Conservation (phyloP, 2,888 invertebrate species). For the Eumacrocentrus americanus region DNA sequence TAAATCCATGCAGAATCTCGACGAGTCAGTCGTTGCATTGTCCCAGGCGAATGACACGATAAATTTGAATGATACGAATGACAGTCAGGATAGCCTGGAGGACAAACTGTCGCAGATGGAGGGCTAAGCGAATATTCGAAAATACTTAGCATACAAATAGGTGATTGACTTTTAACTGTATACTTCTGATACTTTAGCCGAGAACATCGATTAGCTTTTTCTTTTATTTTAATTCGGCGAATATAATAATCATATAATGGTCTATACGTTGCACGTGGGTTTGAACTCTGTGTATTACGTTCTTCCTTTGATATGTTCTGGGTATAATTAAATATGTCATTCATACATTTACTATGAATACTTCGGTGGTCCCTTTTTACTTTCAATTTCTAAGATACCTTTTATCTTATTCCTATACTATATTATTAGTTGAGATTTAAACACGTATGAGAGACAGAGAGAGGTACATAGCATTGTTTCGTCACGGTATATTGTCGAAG, state of each 20-base stretch:
- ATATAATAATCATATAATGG: too few species aligned
- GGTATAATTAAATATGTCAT: background rate
- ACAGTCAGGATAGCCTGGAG: conserved; percentile 59
- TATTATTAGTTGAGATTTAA: background rate
- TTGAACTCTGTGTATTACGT: background rate
- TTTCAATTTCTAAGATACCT: background rate
- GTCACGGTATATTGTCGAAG: background rate
- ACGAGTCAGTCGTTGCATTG: conserved; percentile 51
- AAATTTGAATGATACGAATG: conserved; percentile 56
- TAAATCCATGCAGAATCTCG: conserved; percentile 35
- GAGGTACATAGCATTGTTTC: background rate
- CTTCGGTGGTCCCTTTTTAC: background rate
- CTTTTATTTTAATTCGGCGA: background rate
- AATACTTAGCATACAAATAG: conserved; percentile 2
- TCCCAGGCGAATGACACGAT: conserved; percentile 47
- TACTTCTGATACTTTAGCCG: background rate
- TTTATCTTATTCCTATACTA: background rate
- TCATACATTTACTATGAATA: background rate
- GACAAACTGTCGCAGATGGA: conserved; percentile 59
- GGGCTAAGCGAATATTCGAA: conserved; percentile 41
- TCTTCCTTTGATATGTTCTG: background rate
- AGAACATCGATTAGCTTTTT: background rate
- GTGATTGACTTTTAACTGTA: background rate
- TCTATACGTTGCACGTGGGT: too few species aligned
- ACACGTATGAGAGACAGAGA: background rate